Evolutionary conservation across 2,888 invertebrate genomes (phyloP).

Genomic region (Sinotaia quadrata): DNA sequence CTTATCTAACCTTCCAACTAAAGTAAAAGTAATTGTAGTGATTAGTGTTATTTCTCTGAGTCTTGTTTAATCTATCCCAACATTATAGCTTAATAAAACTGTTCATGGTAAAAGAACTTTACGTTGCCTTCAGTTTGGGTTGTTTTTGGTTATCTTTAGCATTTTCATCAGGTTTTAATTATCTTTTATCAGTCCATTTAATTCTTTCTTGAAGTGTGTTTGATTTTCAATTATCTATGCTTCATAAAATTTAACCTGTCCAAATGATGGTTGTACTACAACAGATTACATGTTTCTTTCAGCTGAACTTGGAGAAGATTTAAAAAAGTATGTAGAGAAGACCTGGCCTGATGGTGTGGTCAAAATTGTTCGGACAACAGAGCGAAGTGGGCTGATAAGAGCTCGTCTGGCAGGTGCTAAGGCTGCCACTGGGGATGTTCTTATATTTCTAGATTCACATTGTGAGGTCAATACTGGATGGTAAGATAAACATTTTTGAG

Average conservation of each 20-base stretch:
- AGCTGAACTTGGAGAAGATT: constrained; percentile 62
- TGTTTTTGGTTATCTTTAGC: no score
- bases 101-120: no score
- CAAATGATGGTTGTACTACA: neutral
- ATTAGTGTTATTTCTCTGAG: no score
- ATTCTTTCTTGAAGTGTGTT: neutral
- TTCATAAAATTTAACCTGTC: neutral
- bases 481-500: constrained; percentile 42
- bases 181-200: no score
- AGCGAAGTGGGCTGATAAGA: constrained; percentile 89
- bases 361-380: constrained; percentile 81
- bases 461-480: constrained; percentile 70
- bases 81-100: no score
- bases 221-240: neutral
- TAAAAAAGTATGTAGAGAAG: constrained; percentile 77
- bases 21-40: no score
- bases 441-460: constrained; percentile 72
- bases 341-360: constrained; percentile 76
- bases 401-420: constrained; percentile 92
- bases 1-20: no score
- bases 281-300: constrained; percentile 26
- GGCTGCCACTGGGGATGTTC: constrained; percentile 76
- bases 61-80: no score
- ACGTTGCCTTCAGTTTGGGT: no score
- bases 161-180: no score